Percentiles rank a stretch among this genome's conserved stretches.
phyloP scores from a whole-genome alignment of 2,797 vertebrate species.

The Ciconia nigra region DNA sequence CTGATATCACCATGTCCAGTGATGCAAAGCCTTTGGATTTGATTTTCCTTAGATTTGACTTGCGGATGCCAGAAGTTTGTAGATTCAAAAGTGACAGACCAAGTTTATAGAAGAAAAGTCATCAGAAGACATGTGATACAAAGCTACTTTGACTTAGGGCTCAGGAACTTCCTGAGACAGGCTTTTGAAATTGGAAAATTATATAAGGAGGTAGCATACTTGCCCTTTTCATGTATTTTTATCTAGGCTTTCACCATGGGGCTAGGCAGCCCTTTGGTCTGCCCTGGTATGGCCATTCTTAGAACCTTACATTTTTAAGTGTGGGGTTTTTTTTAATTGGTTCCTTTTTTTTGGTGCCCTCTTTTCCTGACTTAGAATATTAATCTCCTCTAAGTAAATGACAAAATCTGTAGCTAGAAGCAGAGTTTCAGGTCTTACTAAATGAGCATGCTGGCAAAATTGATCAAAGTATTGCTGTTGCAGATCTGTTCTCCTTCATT shows the following conservation, averaged over 20 bases:
- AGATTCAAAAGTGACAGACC: background rate
- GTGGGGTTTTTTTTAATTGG: background rate
- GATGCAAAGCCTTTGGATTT: background rate
- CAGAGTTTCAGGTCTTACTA: background rate
- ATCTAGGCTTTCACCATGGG: background rate
- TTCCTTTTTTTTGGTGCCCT: background rate
- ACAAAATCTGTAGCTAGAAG: background rate
- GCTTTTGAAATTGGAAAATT: background rate
- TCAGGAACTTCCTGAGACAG: background rate
- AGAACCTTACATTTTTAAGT: background rate
- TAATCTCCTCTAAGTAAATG: background rate
- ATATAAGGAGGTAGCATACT: background rate
- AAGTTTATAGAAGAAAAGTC: background rate
- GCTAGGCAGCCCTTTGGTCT: background rate
- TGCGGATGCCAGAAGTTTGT: background rate
- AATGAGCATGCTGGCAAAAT: background rate
- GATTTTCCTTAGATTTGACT: background rate
- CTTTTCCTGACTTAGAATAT: background rate
- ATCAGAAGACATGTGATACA: background rate
- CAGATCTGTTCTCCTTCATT: background rate
- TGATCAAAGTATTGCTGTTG: background rate
- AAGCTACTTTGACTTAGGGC: background rate
- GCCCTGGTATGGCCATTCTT: background rate
- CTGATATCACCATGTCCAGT: background rate
- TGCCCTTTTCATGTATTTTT: background rate